Evolutionary conservation across 64 coral and sea anemone genomes (phyloP).

Genomic region (Anthopleura sola): DNA sequence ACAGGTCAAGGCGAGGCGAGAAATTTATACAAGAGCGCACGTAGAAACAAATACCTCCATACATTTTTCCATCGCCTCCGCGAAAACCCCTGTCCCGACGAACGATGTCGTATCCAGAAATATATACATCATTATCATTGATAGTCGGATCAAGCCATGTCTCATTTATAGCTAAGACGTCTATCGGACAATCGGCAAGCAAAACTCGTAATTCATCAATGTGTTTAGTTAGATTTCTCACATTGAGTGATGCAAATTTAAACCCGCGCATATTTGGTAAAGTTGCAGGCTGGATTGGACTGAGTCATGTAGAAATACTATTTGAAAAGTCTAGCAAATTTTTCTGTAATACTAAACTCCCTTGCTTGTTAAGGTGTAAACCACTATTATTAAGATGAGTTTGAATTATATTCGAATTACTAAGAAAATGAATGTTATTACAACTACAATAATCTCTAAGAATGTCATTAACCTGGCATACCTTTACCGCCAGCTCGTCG

Average conservation of each 20-base stretch:
- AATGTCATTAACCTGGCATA: conserved; percentile 20
- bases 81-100: conserved; percentile 34
- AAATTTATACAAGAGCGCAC: conserved; percentile 13
- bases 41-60: conserved; percentile 54
- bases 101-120: conserved; percentile 43
- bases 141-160: conserved; percentile 37
- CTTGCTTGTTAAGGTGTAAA: background rate
- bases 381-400: background rate
- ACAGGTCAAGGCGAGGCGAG: conserved; percentile 32
- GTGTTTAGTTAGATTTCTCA: background rate
- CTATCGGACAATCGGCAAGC: conserved; percentile 45
- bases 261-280: background rate
- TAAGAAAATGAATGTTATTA: background rate
- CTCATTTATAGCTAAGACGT: conserved; percentile 28
- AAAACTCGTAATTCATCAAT: conserved; percentile 36
- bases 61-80: conserved; percentile 24
- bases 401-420: background rate
- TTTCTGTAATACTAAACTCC: background rate
- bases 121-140: conserved; percentile 35
- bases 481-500: conserved; percentile 10
- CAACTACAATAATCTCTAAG: conserved; percentile 19
- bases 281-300: background rate
- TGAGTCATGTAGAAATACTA: background rate
- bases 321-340: background rate
- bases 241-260: background rate